Percentiles rank a stretch among this genome's conserved stretches.
Conservation (phyloP, 1,140 invertebrate genomes). For the Scaptomyza pallida region DNA sequence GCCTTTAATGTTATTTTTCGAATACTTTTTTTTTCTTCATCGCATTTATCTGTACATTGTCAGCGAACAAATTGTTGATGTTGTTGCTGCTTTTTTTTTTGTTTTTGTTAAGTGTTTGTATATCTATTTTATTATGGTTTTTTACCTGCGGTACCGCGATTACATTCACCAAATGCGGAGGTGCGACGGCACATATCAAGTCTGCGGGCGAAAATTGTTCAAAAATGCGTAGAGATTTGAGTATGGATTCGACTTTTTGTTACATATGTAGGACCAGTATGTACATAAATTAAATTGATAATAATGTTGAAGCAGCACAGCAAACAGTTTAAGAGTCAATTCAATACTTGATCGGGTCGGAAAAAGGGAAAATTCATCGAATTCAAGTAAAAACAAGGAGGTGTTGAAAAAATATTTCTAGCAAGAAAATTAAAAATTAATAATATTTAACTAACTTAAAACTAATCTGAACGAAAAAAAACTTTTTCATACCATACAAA, state of each 20-base stretch:
- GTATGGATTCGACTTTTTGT: slow-evolving; percentile 36
- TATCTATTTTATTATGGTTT: slow-evolving; percentile 24
- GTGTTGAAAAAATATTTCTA: background rate
- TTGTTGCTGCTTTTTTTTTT: too few relatives aligned
- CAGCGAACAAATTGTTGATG: slow-evolving; percentile 65
- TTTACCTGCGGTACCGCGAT: slow-evolving; percentile 98
- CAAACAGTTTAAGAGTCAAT: slow-evolving; percentile 12
- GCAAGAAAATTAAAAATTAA: background rate
- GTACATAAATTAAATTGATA: slow-evolving; percentile 35
- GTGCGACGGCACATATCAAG: slow-evolving; percentile 99
- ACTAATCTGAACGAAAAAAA: background rate
- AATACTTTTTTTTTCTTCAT: slow-evolving; percentile 50
- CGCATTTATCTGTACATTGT: slow-evolving; percentile 68
- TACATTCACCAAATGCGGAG: slow-evolving; percentile 96
- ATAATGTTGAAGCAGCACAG: slow-evolving; percentile 21
- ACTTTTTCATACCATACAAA: background rate
- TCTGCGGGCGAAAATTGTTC: slow-evolving; percentile 89
- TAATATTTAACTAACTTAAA: background rate
- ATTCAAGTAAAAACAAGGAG: background rate
- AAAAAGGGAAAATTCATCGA: background rate
- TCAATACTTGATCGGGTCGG: background rate
- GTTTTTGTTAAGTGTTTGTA: slow-evolving; percentile 55
- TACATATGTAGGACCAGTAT: slow-evolving; percentile 15
- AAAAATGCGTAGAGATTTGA: slow-evolving; percentile 71
- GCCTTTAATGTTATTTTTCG: slow-evolving; percentile 78